These are phyloP conservation scores for Drosophila melanocephala DNA, from an alignment of 2,888 invertebrate species.

Conservation along the genomic window DNA sequence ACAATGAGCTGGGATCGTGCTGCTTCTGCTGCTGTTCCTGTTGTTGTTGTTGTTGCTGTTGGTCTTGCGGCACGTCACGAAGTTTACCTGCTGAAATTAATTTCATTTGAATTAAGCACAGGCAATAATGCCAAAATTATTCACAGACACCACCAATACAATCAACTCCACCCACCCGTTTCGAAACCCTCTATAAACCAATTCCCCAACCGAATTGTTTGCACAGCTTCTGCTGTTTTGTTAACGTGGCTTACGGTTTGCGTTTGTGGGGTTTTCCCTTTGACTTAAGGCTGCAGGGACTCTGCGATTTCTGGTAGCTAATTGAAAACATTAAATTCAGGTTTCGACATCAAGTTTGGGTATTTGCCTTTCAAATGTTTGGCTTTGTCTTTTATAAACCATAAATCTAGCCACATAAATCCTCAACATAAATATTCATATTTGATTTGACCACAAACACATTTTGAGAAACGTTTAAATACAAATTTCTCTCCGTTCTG, in stretches of 20 bases:
- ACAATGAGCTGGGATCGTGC: constrained; percentile 67
- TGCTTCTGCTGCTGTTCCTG: constrained; percentile 16
- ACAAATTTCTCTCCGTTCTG: constrained; percentile 45
- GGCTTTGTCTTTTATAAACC: constrained; percentile 24
- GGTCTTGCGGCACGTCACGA: constrained; percentile 60
- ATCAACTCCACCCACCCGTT: constrained; percentile 28
- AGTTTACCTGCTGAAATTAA: constrained; percentile 78
- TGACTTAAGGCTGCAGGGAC: constrained; percentile 11
- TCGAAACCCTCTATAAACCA: constrained; percentile 14
- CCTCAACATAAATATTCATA: constrained; percentile 53
- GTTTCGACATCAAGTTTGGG: constrained; percentile 30
- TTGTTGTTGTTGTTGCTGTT: constrained; percentile 7
- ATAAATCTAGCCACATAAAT: constrained; percentile 3
- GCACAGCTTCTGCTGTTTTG: constrained; percentile 48
- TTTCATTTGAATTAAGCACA: constrained; percentile 81
- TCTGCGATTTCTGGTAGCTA: constrained; percentile 68
- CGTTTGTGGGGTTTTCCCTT: constrained; percentile 29
- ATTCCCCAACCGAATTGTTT: constrained; percentile 63
- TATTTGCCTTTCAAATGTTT: constrained; percentile 8
- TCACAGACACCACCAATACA: constrained; percentile 77
- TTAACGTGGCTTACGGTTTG: constrained; percentile 48
- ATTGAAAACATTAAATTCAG: constrained; percentile 79
- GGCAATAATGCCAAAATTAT: constrained; percentile 79
- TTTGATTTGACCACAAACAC: constrained; percentile 36
- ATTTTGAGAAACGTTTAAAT: constrained; percentile 31